Base-by-base conservation (phyloP, 2,113 vertebrate species). In the Dasyprocta punctata region DNA sequence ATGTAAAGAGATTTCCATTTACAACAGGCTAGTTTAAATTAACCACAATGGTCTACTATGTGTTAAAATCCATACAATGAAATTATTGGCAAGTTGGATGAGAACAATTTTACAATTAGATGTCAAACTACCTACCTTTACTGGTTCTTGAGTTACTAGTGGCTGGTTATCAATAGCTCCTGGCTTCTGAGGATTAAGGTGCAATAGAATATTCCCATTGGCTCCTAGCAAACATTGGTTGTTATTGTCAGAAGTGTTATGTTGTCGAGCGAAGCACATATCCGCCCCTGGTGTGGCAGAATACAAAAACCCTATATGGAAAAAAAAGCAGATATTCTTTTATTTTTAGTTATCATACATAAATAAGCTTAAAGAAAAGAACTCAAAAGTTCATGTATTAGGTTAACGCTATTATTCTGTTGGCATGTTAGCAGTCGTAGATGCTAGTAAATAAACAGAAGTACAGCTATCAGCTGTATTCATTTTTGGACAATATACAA, bases 111-210 rank as follows among this genome's bases (percentile, higher is more conserved):
- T 77, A 94, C 86, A 7, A 38, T 75, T 58, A 95, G 61, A 87
- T 96, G 36, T 88, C 63, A 92, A 97, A 96, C 83, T 87, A 96
- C 61, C 97, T 98, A 99, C 99, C 99, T 99, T 99, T 96, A 99
- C 98, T 56, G 99, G 99, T 54, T 99, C 99, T 41, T 99, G 99
- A 24, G 98, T 99, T 96, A 99, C 99, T 80, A 99, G 98, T 1
- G 99, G 98, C 94, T 99, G 99, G 99, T 99, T 99, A 97, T 99
- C 99, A 69, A 99, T 99, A 77, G 99, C 99, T 97, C 99, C 99
- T 3, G 99, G 99, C 95, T 99, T 99, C 97, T 99, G 99, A 94
- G 99, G 98, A 90, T 98, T 99, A 96, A 99, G 98, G 63, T 99
- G 99, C 7, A 99, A 99, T 80, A 99, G 98, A 54, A 99, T 92